A percentile compares a stretch with the other conserved stretches of the same genome.
These are phyloP conservation scores for Dicycla oo DNA, from an alignment of 2,888 invertebrate species.

Conservation along the genomic window DNA sequence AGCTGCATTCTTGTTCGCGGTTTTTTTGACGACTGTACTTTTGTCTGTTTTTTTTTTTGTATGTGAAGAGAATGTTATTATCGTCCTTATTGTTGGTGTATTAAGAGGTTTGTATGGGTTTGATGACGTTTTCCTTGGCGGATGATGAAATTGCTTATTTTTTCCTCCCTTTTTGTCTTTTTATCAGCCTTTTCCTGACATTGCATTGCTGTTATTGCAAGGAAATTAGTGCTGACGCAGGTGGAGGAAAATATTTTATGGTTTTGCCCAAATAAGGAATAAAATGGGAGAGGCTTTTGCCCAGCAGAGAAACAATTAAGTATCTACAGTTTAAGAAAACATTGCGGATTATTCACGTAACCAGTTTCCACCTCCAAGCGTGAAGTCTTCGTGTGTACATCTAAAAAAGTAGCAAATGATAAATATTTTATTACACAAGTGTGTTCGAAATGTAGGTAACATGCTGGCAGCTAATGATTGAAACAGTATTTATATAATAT, in stretches of 20 bases:
- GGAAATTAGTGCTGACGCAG: not conserved
- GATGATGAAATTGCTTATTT: not conserved
- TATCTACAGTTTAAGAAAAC: no score
- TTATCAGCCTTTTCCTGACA: not conserved
- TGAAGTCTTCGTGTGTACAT: no score
- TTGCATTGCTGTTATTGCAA: not conserved
- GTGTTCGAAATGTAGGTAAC: not conserved
- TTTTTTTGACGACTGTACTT: conserved; percentile 56
- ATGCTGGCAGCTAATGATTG: conserved; percentile 32
- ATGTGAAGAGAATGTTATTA: conserved; percentile 18
- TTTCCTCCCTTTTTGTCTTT: not conserved
- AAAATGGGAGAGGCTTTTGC: no score
- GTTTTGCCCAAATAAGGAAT: no score
- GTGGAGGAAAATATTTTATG: no score
- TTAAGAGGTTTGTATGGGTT: conserved; percentile 27
- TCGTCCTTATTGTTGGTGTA: conserved; percentile 21
- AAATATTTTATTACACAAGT: conserved; percentile 4
- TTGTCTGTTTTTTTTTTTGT: conserved; percentile 37
- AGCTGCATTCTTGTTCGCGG: conserved; percentile 64
- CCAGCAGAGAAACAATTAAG: no score
- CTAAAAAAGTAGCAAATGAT: not conserved
- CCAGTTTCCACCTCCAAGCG: no score
- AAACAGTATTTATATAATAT: conserved; percentile 1
- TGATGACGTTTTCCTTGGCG: conserved; percentile 2
- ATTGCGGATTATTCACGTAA: no score